Conservation (phyloP, 2,888 invertebrate species). For the Neocrepidodera transversa region DNA sequence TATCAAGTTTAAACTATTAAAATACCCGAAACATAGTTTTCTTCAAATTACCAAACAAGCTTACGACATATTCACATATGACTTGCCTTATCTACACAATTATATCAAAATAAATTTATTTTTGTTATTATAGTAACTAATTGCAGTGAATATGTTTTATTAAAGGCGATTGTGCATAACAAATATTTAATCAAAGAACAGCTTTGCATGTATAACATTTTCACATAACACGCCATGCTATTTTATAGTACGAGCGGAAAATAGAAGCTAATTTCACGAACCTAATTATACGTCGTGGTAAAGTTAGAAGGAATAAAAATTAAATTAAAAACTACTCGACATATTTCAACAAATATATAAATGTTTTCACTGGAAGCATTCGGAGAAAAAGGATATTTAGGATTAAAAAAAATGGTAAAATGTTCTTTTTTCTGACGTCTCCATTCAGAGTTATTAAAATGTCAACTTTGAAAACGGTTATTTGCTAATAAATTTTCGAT, state of each 20-base stretch:
- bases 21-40: too few species aligned
- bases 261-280: conserved; percentile 22
- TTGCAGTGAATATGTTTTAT: conserved; percentile 15
- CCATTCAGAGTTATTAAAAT: too few species aligned
- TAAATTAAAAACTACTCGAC: not conserved
- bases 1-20: too few species aligned
- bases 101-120: conserved; percentile 16
- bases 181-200: conserved; percentile 30
- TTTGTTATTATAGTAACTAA: conserved; percentile 22
- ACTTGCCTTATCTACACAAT: conserved; percentile 8
- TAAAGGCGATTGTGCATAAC: conserved; percentile 25
- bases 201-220: conserved; percentile 22
- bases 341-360: too few species aligned
- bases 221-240: conserved; percentile 18
- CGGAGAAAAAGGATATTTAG: too few species aligned
- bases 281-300: conserved; percentile 1
- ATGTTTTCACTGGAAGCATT: too few species aligned
- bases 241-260: conserved; percentile 11
- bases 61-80: conserved; percentile 9
- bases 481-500: too few species aligned
- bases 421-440: too few species aligned
- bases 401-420: too few species aligned
- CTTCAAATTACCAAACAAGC: too few species aligned
- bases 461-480: too few species aligned
- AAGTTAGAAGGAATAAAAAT: not conserved